Percentiles rank a stretch among this genome's conserved stretches.
Conservation (phyloP, 2,797 vertebrate species). For the Notoglanidium macrostoma region DNA sequence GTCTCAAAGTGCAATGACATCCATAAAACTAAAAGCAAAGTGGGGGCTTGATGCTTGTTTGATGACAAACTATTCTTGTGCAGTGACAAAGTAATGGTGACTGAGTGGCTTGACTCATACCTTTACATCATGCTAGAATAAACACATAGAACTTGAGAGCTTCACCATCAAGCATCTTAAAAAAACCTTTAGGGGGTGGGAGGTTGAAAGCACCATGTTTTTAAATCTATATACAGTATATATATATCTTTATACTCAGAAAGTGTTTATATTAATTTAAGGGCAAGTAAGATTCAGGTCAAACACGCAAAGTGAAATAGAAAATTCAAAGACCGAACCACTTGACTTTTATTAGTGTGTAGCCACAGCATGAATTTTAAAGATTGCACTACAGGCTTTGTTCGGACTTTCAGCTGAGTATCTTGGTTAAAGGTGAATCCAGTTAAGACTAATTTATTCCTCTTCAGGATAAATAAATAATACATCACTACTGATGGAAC, state of each 20-base stretch:
- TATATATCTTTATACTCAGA: background rate
- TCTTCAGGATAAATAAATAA: background rate
- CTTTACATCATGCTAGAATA: constrained; percentile 54
- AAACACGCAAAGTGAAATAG: background rate
- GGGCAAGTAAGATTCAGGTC: background rate
- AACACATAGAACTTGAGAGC: constrained; percentile 41
- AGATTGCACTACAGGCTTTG: background rate
- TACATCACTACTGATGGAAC: background rate
- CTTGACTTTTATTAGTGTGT: constrained; percentile 1
- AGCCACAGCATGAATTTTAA: background rate
- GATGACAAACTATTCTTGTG: constrained; percentile 57
- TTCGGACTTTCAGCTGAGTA: background rate
- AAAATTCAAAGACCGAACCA: background rate
- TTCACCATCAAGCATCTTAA: constrained; percentile 29
- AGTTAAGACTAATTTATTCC: background rate
- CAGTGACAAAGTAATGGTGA: constrained; percentile 51
- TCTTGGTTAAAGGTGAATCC: background rate
- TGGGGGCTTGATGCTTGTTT: constrained; percentile 42
- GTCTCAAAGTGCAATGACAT: constrained; percentile 62
- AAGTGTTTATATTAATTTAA: background rate
- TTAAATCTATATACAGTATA: background rate
- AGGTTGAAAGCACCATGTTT: background rate
- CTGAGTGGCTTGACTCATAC: constrained; percentile 36
- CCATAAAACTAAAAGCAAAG: constrained; percentile 58
- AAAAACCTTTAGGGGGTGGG: background rate